Conservation (phyloP, 2,113 vertebrate species). For the Colinus virginianus region DNA sequence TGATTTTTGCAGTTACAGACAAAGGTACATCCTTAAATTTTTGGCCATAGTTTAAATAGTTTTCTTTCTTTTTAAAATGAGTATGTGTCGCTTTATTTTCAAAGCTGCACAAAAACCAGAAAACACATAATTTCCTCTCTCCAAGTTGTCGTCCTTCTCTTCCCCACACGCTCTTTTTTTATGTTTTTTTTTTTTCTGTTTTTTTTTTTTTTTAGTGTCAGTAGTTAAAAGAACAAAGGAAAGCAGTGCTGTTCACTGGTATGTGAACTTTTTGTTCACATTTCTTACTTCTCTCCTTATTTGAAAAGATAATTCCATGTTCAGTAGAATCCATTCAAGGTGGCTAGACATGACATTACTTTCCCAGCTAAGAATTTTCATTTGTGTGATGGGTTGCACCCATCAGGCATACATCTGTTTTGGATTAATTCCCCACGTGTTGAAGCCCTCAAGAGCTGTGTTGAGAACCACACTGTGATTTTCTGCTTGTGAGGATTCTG, state of each 20-base stretch:
- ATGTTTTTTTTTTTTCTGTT: not conserved
- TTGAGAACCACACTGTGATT: not conserved
- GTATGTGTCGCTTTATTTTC: not conserved
- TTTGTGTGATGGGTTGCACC: not conserved
- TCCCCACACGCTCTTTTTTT: not conserved
- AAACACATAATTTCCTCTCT: not conserved
- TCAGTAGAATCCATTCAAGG: not conserved
- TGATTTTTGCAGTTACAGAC: not conserved
- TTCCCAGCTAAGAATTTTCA: not conserved
- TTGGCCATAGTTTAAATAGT: not conserved
- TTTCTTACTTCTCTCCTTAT: not conserved
- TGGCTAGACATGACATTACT: not conserved
- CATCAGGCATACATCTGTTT: not conserved
- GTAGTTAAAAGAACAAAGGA: not conserved
- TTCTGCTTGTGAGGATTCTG: not conserved
- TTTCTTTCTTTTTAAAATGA: not conserved
- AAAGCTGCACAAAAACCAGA: not conserved
- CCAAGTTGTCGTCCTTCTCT: accelerated
- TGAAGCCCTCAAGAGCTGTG: not conserved
- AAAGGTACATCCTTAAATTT: not conserved
- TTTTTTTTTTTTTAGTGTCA: not conserved
- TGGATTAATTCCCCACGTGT: not conserved
- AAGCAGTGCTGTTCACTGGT: not conserved
- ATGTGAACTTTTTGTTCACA: not conserved
- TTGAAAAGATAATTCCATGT: not conserved